A percentile compares a stretch with the other conserved stretches of the same genome.
phyloP scores from a whole-genome alignment of 1,140 invertebrate species.

The Heterodera schachtii region DNA sequence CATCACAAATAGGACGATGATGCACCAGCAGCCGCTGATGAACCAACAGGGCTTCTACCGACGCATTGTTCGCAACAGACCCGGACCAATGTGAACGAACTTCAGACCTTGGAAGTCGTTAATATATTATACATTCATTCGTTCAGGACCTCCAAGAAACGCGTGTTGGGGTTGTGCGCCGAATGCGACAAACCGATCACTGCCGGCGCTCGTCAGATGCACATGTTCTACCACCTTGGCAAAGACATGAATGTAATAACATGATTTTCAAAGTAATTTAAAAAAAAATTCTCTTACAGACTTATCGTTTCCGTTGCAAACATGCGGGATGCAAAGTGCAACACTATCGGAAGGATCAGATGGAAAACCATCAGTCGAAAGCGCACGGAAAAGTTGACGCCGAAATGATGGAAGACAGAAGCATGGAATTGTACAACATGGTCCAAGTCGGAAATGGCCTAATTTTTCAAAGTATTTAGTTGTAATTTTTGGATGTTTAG shows the following conservation, averaged over 20 bases:
- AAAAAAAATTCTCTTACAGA: slow-evolving; percentile 42
- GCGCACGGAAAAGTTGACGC: slow-evolving; percentile 58
- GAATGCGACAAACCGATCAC: slow-evolving; percentile 63
- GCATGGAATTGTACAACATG: slow-evolving; percentile 40
- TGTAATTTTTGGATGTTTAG: slow-evolving; percentile 37
- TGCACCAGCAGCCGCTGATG: background rate
- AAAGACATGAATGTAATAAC: slow-evolving; percentile 58
- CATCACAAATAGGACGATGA: background rate
- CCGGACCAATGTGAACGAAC: slow-evolving; percentile 19
- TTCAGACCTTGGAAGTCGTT: background rate
- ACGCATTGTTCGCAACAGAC: slow-evolving; percentile 28
- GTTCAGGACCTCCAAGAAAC: slow-evolving; percentile 56
- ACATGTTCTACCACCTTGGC: slow-evolving; percentile 64
- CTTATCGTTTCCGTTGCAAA: slow-evolving; percentile 61
- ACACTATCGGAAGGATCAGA: slow-evolving; percentile 65
- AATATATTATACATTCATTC: background rate
- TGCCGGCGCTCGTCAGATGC: slow-evolving; percentile 64
- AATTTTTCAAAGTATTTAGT: background rate
- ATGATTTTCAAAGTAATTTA: slow-evolving; percentile 25
- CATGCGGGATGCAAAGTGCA: slow-evolving; percentile 57
- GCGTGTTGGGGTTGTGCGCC: slow-evolving; percentile 59
- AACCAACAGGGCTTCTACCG: background rate
- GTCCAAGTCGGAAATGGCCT: slow-evolving; percentile 15
- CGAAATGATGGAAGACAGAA: slow-evolving; percentile 62
- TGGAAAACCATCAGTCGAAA: slow-evolving; percentile 64